phyloP scores from a whole-genome alignment of 2,113 vertebrate species.

The Polyodon spathula region DNA sequence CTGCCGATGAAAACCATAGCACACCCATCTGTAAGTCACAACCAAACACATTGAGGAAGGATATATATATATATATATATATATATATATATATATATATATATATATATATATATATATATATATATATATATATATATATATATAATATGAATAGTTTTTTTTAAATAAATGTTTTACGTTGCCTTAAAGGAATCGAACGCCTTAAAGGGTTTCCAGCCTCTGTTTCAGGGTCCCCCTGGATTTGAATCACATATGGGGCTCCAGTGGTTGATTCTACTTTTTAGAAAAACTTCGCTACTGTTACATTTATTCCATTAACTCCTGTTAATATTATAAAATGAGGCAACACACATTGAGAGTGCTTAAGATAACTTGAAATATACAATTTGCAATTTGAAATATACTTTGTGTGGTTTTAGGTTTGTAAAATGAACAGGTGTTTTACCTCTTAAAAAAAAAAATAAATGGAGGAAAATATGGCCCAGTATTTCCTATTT shows the following conservation, averaged over 20 bases:
- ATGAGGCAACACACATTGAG: too few relatives aligned
- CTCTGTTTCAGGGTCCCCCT: too few relatives aligned
- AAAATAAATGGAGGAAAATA: too few relatives aligned
- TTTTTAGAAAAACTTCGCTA: background rate
- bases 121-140: constrained; percentile 32
- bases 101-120: constrained; percentile 32
- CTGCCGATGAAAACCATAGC: constrained; percentile 95
- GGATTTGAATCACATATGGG: too few relatives aligned
- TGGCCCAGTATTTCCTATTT: too few relatives aligned
- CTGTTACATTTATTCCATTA: constrained; percentile 77
- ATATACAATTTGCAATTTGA: too few relatives aligned
- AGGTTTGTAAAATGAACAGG: too few relatives aligned
- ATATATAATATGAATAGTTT: background rate
- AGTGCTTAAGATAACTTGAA: too few relatives aligned
- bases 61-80: constrained; percentile 81
- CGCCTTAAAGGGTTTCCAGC: constrained; percentile 21
- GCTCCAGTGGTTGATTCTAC: too few relatives aligned
- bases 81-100: background rate
- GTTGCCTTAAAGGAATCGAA: background rate
- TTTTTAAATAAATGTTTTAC: constrained; percentile 1
- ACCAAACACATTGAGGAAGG: constrained; percentile 81
- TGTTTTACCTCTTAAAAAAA: too few relatives aligned
- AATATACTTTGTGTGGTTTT: too few relatives aligned
- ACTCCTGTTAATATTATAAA: too few relatives aligned
- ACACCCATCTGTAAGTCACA: constrained; percentile 99